phyloP scores from a whole-genome alignment of 2,797 vertebrate genomes.

The Rhadinocentrus ornatus region DNA sequence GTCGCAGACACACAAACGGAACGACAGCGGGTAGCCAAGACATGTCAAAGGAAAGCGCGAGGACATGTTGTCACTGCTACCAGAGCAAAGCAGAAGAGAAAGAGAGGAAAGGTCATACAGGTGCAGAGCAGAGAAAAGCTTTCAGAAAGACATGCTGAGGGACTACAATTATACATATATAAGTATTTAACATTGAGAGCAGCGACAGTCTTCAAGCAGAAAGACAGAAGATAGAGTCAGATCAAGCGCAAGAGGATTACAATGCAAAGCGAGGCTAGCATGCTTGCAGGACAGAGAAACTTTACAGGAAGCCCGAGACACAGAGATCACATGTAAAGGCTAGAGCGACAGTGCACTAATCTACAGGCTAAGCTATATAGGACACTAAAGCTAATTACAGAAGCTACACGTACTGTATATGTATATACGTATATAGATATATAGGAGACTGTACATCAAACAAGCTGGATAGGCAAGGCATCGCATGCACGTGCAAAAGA shows the following conservation, averaged over 20 bases:
- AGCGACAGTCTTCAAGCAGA: constrained; percentile 74
- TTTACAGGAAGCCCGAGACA: constrained; percentile 72
- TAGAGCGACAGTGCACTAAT: constrained; percentile 80
- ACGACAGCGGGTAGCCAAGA: constrained; percentile 62
- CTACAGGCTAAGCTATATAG: constrained; percentile 80
- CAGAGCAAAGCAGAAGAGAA: constrained; percentile 70
- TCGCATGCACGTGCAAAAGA: constrained; percentile 86
- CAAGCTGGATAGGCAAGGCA: constrained; percentile 81
- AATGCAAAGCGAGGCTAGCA: constrained; percentile 77
- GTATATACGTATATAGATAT: constrained; percentile 66
- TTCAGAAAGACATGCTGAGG: constrained; percentile 81
- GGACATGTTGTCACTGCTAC: constrained; percentile 65
- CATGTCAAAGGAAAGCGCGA: constrained; percentile 49
- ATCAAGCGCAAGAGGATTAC: constrained; percentile 73
- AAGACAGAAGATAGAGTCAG: constrained; percentile 71
- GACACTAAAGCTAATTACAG: constrained; percentile 80
- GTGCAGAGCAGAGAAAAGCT: constrained; percentile 70
- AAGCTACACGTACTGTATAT: constrained; percentile 73
- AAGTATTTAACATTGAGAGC: constrained; percentile 68
- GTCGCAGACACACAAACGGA: constrained; percentile 54
- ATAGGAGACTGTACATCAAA: constrained; percentile 75
- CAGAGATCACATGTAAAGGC: constrained; percentile 80
- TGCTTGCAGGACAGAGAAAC: constrained; percentile 80
- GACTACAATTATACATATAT: constrained; percentile 70
- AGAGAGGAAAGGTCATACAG: constrained; percentile 67